Evolutionary conservation across 35 echinoderm and acorn worm genomes (phyloP), one percentile per base, ranked within the genome.

Genomic region (Hemicentrotus pulcherrimus): DNA sequence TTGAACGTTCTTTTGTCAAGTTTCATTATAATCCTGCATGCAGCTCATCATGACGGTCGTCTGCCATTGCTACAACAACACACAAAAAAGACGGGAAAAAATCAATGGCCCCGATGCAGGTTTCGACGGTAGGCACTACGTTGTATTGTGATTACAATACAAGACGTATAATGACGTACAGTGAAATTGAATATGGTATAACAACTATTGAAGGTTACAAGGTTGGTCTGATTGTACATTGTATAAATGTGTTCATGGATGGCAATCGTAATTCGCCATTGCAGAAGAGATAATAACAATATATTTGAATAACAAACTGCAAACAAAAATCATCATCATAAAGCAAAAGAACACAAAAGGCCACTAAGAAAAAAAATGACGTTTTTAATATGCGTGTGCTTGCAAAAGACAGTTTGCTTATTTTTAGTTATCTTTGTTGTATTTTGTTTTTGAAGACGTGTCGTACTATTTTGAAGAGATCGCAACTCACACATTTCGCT

Each of bases 141-240:
- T 78, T 78, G 65, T 55, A 55, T 78, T 78, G 28, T 22, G 24
- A 7, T n/a, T 22, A 78, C 65, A n/a, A 78, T 55, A 55, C 50
- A 55, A 55, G 50, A 55, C 50, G 50, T 15, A 55, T 78, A 78
- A 78, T 78, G 65, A 78, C 65, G 65, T 78, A 78, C 65, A 24
- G 6, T 78, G 65, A 22, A 78, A 78, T 78, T 78, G 28, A n/a
- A 78, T 78, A 78, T 24, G 19, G 19, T 18, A 78, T 22, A 78
- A 78, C 65, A 78, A 18, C 65, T 78, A 78, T 78, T 78, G 65
- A 78, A 78, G 65, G 65, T 78, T 78, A 78, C 65, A 22, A n/a
- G 19, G 8, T 70, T 70, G 18, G 22, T 41, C 3, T 41, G 35
- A 41, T 41, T 41, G 35, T 41, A 41, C 35, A 78, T 78, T 78